A percentile compares a stretch with the other conserved stretches of the same genome.
These are phyloP conservation scores for Gambusia holbrooki DNA, from an alignment of 2,113 vertebrate species.

Conservation along the genomic window DNA sequence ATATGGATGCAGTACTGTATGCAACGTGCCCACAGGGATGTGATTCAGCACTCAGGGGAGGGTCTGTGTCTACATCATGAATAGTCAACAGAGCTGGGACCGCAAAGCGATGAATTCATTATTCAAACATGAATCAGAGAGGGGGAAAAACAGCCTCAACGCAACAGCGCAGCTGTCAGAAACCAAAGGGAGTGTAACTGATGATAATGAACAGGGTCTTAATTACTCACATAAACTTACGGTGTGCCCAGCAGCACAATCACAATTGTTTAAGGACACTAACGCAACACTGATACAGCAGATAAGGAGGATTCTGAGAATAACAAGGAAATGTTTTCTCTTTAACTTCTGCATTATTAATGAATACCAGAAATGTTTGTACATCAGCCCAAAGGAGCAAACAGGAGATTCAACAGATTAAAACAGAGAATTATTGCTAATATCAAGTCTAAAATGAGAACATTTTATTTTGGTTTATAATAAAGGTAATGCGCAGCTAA, in stretches of 20 bases:
- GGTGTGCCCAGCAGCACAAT: background rate
- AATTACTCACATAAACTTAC: constrained; percentile 38
- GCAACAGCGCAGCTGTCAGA: constrained; percentile 37
- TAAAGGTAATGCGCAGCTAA: no score
- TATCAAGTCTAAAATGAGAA: background rate
- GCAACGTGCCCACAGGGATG: constrained; percentile 41
- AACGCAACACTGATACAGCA: background rate
- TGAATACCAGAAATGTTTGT: constrained; percentile 9
- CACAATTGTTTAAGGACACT: constrained; percentile 11
- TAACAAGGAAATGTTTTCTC: background rate
- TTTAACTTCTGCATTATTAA: constrained; percentile 8
- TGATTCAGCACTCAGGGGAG: constrained; percentile 39
- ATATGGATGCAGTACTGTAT: constrained; percentile 10
- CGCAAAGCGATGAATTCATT: constrained; percentile 44
- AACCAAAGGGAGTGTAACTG: constrained; percentile 32
- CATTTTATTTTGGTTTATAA: no score
- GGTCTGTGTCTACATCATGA: constrained; percentile 61
- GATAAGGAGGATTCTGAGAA: background rate
- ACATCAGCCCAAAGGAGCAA: background rate
- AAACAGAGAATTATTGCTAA: background rate
- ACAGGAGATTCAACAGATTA: constrained; percentile 3
- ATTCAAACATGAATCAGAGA: constrained; percentile 48
- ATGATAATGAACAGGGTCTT: constrained; percentile 34
- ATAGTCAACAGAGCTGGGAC: constrained; percentile 56
- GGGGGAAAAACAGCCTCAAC: background rate